Base-by-base conservation (phyloP, 1,140 invertebrate species). In the Drosophila bifasciata region DNA sequence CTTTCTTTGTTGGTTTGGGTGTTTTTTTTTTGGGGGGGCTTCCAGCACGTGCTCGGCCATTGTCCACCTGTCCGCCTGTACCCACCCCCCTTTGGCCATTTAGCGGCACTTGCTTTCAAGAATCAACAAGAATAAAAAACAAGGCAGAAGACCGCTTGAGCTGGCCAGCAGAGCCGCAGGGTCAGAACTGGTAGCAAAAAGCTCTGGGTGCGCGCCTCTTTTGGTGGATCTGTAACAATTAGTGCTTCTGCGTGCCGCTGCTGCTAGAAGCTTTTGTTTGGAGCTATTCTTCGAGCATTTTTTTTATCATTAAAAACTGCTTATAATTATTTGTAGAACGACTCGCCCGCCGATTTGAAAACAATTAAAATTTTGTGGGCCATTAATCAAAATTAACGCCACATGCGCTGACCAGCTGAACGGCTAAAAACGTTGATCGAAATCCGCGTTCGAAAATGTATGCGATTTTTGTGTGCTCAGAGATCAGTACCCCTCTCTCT, bases 351-450 rank as follows among this genome's bases (percentile, higher is more conserved):
- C 77, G 80, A 84, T 88, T 88, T 81, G 83, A 86, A 86, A 86
- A 86, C 83, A 88, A 86, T 88, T 86, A 83, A 83, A 86, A 88
- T 78, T 78, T 63, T 84, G 84, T 88, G 64, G 83, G 63, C 85
- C 84, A 89, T 89, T 89, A 89, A 89, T 89, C 84, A 89, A 89
- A 89, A 89, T 89, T 89, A 89, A 89, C 83, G 73, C 80, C 81
- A 86, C 80, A 85, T 85, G 80, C 80, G 70, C 75, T 80, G 76
- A 79, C 48, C 51, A 9, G 45, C 28, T 68, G 60, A 39, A 17
- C 32, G 3, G 64, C 75, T 80, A 67, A 79, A 39, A 17, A 36
- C 57, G 72, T 70, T 49, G 70, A 73, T 50, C 70, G 45, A 73
- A 56, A 51, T 55, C 50, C 66, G 43, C 11, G 1, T 13, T 3